Percentiles rank a stretch among this genome's conserved stretches.
Conservation (phyloP, 2,113 vertebrate genomes). For the Gobiocypris rarus region DNA sequence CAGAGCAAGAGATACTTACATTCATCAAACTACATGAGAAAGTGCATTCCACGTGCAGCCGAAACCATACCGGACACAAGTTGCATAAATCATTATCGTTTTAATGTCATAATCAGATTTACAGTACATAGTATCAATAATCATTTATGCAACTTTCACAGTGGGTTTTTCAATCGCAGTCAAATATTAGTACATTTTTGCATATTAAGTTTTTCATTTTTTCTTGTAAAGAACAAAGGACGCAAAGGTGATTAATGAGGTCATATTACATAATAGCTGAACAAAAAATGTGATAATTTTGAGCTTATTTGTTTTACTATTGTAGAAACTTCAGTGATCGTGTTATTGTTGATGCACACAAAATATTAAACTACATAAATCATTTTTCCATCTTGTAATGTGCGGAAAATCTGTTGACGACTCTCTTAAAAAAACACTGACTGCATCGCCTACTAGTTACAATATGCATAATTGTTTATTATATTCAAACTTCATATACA, state of each 20-base stretch:
- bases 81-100: not conserved
- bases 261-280: not conserved
- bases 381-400: too few species aligned
- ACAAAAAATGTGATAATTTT: not conserved
- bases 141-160: not conserved
- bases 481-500: not conserved
- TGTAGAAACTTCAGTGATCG: not conserved
- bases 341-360: not conserved
- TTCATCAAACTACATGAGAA: slow-evolving; percentile 11
- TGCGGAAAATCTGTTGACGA: too few species aligned
- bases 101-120: not conserved
- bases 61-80: not conserved
- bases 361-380: not conserved
- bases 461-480: not conserved
- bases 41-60: not conserved
- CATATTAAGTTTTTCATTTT: not conserved
- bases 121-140: not conserved
- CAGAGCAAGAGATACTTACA: not conserved
- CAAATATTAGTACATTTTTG: not conserved
- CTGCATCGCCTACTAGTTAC: not conserved
- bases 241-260: not conserved
- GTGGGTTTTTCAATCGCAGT: not conserved
- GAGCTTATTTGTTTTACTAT: not conserved
- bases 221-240: not conserved
- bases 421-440: too few species aligned